Conservation (phyloP, 2,888 invertebrate genomes). For the Drosophila kuntzei region DNA sequence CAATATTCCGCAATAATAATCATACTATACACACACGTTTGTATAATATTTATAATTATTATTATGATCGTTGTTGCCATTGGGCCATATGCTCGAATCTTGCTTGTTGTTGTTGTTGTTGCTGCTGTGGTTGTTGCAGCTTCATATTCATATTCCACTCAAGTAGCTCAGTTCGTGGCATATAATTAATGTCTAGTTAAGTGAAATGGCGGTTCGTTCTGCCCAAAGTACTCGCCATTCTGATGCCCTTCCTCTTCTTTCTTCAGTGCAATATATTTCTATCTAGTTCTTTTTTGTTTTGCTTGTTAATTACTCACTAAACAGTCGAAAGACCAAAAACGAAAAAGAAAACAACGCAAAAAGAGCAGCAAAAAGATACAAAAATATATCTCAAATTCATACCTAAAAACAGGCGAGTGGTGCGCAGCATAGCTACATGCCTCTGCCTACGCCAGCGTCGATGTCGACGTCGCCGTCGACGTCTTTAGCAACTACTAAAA, state of each 20-base stretch:
- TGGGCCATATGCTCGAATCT: conserved; percentile 20
- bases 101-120: neutral
- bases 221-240: conserved; percentile 29
- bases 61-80: conserved; percentile 26
- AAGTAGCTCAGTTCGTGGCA: conserved; percentile 34
- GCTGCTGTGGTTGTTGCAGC: neutral
- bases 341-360: conserved; percentile 7
- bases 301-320: conserved; percentile 80
- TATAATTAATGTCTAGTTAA: conserved; percentile 79
- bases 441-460: conserved; percentile 18
- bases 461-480: conserved; percentile 26
- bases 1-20: conserved; percentile 50
- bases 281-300: conserved; percentile 19
- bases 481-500: conserved; percentile 58
- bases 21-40: conserved; percentile 14
- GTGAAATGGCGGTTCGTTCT: conserved; percentile 70
- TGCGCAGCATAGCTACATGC: conserved; percentile 61
- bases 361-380: conserved; percentile 15
- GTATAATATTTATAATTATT: conserved; percentile 49
- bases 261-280: conserved; percentile 20
- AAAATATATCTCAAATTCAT: conserved; percentile 39
- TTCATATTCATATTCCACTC: conserved; percentile 13
- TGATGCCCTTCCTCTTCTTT: conserved; percentile 9
- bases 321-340: conserved; percentile 54
- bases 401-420: conserved; percentile 63